Conservation (phyloP, 2,797 vertebrate genomes). For the Crocodylus rhombifer region DNA sequence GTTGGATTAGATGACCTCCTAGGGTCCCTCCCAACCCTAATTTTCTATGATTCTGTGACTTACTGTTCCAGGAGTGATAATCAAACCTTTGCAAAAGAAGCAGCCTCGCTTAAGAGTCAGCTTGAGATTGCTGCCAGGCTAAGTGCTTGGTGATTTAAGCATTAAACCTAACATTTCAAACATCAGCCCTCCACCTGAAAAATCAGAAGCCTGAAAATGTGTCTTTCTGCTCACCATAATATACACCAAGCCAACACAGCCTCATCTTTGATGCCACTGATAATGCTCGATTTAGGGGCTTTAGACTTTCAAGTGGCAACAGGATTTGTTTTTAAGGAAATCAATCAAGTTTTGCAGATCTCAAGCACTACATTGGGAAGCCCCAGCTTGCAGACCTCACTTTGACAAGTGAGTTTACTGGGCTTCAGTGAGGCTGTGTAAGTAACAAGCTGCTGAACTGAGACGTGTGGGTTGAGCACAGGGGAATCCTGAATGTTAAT, state of each 20-base stretch:
- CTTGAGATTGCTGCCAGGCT: neutral
- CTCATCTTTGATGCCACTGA: neutral
- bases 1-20: no score
- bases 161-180: neutral
- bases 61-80: neutral
- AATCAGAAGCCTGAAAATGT: neutral
- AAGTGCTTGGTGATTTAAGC: neutral
- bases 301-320: neutral
- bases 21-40: no score
- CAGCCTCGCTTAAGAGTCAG: neutral
- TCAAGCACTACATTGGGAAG: neutral
- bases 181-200: neutral
- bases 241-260: neutral
- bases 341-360: neutral
- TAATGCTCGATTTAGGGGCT: neutral
- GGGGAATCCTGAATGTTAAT: neutral
- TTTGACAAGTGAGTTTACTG: neutral
- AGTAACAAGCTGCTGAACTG: neutral
- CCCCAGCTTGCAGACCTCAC: neutral
- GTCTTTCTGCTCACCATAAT: neutral
- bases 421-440: neutral
- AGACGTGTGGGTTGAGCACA: fast-evolving
- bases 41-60: no score
- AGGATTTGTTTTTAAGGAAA: neutral
- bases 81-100: neutral